phyloP scores from a whole-genome alignment of 2,113 vertebrate species.

The Riparia riparia region DNA sequence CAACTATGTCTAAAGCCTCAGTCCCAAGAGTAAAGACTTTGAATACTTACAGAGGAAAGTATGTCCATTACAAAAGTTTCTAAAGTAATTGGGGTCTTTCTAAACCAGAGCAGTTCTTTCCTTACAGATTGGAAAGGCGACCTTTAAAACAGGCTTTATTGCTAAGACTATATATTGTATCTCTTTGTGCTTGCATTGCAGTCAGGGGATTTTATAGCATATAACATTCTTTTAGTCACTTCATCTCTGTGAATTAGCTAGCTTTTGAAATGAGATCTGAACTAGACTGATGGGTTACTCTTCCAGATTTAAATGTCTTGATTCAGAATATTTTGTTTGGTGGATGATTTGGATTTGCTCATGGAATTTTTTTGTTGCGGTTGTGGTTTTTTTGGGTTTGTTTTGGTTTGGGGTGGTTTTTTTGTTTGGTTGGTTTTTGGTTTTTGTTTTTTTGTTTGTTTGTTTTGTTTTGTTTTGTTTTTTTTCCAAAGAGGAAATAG shows the following conservation, averaged over 20 bases:
- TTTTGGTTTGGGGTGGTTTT: too few species aligned
- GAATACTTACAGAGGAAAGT: not conserved
- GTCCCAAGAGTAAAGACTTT: not conserved
- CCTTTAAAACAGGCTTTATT: not conserved
- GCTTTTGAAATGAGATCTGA: not conserved
- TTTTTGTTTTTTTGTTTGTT: too few species aligned
- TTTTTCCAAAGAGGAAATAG: not conserved
- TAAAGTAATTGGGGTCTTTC: not conserved
- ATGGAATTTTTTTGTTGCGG: too few species aligned
- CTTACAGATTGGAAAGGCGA: not conserved
- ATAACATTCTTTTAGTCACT: not conserved
- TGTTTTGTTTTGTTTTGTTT: too few species aligned
- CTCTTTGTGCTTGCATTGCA: not conserved
- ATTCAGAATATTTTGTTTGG: not conserved
- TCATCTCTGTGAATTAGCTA: not conserved
- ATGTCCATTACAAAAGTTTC: not conserved
- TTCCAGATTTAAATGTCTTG: not conserved
- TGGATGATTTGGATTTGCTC: too few species aligned
- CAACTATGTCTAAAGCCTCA: not conserved
- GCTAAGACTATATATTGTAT: not conserved
- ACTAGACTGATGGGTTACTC: not conserved
- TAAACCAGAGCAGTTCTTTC: not conserved
- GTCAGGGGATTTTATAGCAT: not conserved
- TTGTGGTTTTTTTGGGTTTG: too few species aligned
- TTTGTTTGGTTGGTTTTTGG: too few species aligned